These are phyloP conservation scores for Coelopa frigida DNA, from an alignment of 1,140 invertebrate species.

Conservation along the genomic window DNA sequence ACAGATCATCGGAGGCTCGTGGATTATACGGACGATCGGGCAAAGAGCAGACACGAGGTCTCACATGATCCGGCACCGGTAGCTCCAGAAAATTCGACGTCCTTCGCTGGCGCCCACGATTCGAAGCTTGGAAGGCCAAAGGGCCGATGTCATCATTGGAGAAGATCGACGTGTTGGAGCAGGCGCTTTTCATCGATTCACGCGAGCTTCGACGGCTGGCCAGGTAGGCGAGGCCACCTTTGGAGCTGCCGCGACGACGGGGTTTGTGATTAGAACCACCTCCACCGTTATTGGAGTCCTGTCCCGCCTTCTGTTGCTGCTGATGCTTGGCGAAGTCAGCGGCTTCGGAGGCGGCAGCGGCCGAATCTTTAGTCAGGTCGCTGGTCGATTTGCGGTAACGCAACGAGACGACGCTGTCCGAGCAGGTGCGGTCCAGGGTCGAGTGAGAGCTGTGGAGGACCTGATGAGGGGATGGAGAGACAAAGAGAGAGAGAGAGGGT, in stretches of 20 bases:
- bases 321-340: too few species aligned
- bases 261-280: slow-evolving; percentile 31
- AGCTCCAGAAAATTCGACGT: slow-evolving; percentile 82
- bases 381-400: slow-evolving; percentile 63
- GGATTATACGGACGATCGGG: slow-evolving; percentile 79
- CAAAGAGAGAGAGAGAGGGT: too few species aligned
- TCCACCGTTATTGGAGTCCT: too few species aligned
- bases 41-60: slow-evolving; percentile 73
- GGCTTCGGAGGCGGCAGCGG: too few species aligned
- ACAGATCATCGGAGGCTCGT: slow-evolving; percentile 70
- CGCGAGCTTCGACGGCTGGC: slow-evolving; percentile 62
- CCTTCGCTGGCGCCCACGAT: slow-evolving; percentile 62
- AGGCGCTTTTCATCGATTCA: slow-evolving; percentile 59
- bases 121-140: slow-evolving; percentile 61
- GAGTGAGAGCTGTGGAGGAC: slow-evolving; percentile 43
- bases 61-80: slow-evolving; percentile 72
- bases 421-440: slow-evolving; percentile 41
- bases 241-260: slow-evolving; percentile 37
- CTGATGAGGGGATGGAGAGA: too few species aligned
- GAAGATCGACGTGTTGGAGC: slow-evolving; percentile 56
- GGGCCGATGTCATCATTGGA: slow-evolving; percentile 69
- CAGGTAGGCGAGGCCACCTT: slow-evolving; percentile 63
- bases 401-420: slow-evolving; percentile 38
- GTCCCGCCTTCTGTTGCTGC: too few species aligned
- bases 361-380: slow-evolving; percentile 56